These are phyloP conservation scores for Drosophila teissieri DNA, from an alignment of 1,140 invertebrate genomes.

Conservation along the genomic window DNA sequence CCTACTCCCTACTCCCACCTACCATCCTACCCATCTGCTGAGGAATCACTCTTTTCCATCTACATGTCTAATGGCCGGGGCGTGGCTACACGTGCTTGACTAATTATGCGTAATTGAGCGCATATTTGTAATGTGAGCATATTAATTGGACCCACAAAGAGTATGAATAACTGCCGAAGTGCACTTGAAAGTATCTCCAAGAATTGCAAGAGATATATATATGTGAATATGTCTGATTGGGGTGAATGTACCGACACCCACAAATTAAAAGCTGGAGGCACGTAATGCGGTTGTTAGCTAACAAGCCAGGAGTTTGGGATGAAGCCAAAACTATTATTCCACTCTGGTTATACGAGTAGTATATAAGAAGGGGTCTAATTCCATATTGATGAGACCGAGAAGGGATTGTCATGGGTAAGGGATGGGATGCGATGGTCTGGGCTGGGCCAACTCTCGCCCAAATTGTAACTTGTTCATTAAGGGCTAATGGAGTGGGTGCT, in stretches of 20 bases:
- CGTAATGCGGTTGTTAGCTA: constrained; percentile 51
- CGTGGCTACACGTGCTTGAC: constrained; percentile 75
- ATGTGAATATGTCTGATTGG: constrained; percentile 7
- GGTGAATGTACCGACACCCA: constrained; percentile 34
- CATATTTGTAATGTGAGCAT: constrained; percentile 75
- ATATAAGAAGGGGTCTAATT: constrained; percentile 8
- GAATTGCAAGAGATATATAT: constrained; percentile 4
- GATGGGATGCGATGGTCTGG: too few relatives aligned
- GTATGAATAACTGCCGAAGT: constrained; percentile 50
- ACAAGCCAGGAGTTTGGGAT: constrained; percentile 28
- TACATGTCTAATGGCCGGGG: constrained; percentile 59
- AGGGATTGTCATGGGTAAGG: constrained; percentile 1
- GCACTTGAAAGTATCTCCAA: constrained; percentile 38
- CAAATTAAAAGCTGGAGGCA: constrained; percentile 36
- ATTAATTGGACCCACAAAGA: constrained; percentile 64
- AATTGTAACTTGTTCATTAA: constrained; percentile 66
- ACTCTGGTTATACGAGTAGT: constrained; percentile 5
- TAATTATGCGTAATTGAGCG: constrained; percentile 77
- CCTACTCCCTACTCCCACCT: too few relatives aligned
- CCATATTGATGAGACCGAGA: constrained; percentile 9
- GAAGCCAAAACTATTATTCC: constrained; percentile 31
- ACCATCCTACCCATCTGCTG: background rate
- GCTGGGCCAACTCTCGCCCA: constrained; percentile 5
- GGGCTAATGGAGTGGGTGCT: constrained; percentile 58
- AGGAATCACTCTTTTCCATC: background rate